Percentiles rank a stretch among this genome's conserved stretches.
Evolutionary conservation across 2,888 invertebrate genomes (phyloP).

Genomic region (Aleiodes leptofemur): DNA sequence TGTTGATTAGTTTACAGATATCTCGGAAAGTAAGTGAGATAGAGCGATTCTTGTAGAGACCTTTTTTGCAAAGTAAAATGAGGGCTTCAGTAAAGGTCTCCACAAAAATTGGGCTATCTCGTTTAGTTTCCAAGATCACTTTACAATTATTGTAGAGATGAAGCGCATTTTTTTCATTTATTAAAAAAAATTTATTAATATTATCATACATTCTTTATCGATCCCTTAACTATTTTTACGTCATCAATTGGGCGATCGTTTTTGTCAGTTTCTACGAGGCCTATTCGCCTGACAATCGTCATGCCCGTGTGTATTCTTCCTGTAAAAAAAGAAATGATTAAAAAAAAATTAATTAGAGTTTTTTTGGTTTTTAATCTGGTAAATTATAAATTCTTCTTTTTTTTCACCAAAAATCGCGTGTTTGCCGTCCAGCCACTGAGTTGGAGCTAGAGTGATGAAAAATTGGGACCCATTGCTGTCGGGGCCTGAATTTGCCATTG

Average conservation of each 20-base stretch:
- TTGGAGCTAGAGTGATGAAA: conserved; percentile 96
- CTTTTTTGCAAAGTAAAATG: too few species aligned
- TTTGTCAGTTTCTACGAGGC: conserved; percentile 94
- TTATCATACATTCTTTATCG: conserved; percentile 74
- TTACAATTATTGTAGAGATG: too few species aligned
- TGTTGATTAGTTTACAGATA: too few species aligned
- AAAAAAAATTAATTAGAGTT: conserved; percentile 9
- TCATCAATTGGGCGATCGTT: conserved; percentile 94
- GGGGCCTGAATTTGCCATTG: conserved; percentile 99
- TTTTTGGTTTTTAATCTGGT: neutral
- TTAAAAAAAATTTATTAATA: neutral
- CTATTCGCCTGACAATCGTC: conserved; percentile 93
- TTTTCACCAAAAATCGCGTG: conserved; percentile 93
- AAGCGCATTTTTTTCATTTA: neutral
- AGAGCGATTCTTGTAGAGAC: too few species aligned
- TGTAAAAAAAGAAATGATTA: conserved; percentile 54
- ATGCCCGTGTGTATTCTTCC: conserved; percentile 90
- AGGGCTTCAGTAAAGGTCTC: too few species aligned
- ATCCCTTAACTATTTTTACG: conserved; percentile 84
- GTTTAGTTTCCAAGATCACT: too few species aligned
- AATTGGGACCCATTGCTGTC: conserved; percentile 99
- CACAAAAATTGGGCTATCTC: too few species aligned
- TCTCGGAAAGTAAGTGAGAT: too few species aligned
- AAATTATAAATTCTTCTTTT: conserved; percentile 5
- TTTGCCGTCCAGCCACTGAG: conserved; percentile 98